Conservation (phyloP, 1,140 invertebrate species). For the Drosophila miranda region DNA sequence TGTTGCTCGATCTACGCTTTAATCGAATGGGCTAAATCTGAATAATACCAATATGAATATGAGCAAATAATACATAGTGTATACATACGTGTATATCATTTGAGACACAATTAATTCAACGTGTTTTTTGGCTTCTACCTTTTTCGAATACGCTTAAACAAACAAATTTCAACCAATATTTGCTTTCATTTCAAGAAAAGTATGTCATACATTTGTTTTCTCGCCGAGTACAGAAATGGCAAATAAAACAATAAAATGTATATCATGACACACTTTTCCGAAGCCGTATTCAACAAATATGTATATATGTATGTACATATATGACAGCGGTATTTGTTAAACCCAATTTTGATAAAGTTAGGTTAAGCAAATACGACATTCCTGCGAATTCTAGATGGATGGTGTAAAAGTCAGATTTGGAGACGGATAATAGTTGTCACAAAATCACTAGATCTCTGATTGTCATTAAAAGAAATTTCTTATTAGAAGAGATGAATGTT, state of each 20-base stretch:
- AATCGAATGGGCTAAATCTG: no score
- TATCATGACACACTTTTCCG: constrained; percentile 56
- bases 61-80: background rate
- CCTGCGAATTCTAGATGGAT: no score
- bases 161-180: constrained; percentile 58
- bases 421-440: no score
- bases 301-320: constrained; percentile 23
- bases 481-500: no score
- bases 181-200: constrained; percentile 46
- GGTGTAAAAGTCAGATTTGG: no score
- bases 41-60: no score
- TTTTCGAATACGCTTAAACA: constrained; percentile 14
- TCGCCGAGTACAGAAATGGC: constrained; percentile 25
- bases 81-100: background rate
- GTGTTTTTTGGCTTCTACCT: constrained; percentile 8
- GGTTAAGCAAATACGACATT: constrained; percentile 13
- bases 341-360: constrained; percentile 22
- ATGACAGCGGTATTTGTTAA: constrained; percentile 41
- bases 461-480: no score
- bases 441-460: no score
- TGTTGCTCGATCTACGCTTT: no score
- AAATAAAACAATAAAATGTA: constrained; percentile 60
- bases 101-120: background rate
- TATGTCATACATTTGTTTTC: constrained; percentile 56
- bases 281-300: constrained; percentile 45